Evolutionary conservation across 2,113 vertebrate species (phyloP), one percentile per base, ranked within the genome.

Genomic region (Gymnobelideus leadbeateri): DNA sequence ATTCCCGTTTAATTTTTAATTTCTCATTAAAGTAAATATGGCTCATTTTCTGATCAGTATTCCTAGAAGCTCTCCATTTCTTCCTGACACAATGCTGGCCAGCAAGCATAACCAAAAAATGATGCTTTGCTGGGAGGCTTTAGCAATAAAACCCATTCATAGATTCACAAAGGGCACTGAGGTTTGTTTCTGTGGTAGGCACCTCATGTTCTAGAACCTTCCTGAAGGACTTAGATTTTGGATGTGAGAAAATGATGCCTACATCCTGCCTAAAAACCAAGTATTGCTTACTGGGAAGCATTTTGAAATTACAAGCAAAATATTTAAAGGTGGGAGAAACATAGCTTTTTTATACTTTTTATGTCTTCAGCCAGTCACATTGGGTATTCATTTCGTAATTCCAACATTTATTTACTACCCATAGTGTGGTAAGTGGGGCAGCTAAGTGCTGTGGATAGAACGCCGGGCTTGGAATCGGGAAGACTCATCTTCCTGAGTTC

Each of bases 1-100:
- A 57, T 97, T 95, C 91, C 94, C 94, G 68, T 97, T 98, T 96
- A 98, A 97, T 97, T 96, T 97, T 98, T 97, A 97, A 98, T 97
- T 97, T 98, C 96, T 97, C 96, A 97, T 97, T 98, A 97, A 96
- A 97, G 95, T 97, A 95, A 97, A 96, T 97, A 95, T 91, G 95
- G 94, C 92, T 98, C 92, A 97, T 97, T 97, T 97, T 94, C 89
- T 94, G 92, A 93, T 97, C 93, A 95, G 0, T 97, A 91, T 97
- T 97, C 96, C 92, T 97, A 89, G 95, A 97, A 94, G 91, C 52
- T 91, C 95, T 96, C 37, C 92, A 95, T 97, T 97, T 96, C 91
- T 97, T 19, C 96, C 77, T 95, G 95, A 90, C 94, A 46, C 6
- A 96, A n/a, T 68, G 14, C 90, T 97, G 31, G 96, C 95, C 95